Evolutionary conservation across 2,888 invertebrate genomes (phyloP).

Genomic region (Molanna angustata): DNA sequence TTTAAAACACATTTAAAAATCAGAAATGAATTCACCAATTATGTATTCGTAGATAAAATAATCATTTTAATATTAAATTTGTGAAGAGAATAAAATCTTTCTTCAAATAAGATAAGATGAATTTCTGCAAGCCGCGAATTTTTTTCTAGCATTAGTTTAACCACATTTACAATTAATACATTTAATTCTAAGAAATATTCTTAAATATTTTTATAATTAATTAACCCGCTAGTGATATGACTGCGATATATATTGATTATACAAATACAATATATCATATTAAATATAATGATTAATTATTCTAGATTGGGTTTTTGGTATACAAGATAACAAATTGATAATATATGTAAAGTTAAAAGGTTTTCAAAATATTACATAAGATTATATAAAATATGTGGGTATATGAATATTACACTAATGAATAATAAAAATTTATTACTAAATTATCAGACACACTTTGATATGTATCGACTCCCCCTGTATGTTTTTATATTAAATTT

Average conservation of each 20-base stretch:
- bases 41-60: no score
- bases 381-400: conserved; percentile 42
- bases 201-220: conserved; percentile 7
- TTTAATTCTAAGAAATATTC: no score
- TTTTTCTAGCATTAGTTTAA: no score
- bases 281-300: conserved; percentile 17
- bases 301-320: conserved; percentile 27
- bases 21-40: no score
- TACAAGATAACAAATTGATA: conserved; percentile 25
- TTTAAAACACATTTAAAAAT: no score
- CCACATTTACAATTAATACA: no score
- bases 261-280: conserved; percentile 1
- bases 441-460: conserved; percentile 31
- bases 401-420: conserved; percentile 40
- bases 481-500: no score
- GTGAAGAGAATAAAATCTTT: no score
- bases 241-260: conserved; percentile 25
- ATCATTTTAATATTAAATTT: no score
- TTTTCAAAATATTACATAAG: conserved; percentile 57
- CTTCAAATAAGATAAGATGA: no score
- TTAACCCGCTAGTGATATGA: conserved; percentile 30
- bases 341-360: conserved; percentile 29
- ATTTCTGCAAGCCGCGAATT: no score
- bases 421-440: conserved; percentile 35
- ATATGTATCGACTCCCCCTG: conserved; percentile 33